Evolutionary conservation across 1,140 invertebrate genomes (phyloP).

Genomic region (Drosophila ficusphila): DNA sequence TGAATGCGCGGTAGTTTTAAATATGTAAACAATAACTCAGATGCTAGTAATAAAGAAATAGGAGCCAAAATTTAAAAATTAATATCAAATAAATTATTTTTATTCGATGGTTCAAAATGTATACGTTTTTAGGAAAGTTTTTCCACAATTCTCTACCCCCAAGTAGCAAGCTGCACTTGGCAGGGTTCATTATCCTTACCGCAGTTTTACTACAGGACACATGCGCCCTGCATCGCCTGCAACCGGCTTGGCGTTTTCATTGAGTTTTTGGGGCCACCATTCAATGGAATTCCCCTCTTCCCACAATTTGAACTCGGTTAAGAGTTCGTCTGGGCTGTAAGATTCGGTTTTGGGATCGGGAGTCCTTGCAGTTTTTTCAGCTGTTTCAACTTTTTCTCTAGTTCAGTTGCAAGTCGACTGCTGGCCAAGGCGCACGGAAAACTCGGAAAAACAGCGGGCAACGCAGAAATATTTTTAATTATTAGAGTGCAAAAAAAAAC

Average conservation of each 20-base stretch:
- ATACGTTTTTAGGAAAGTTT: too few relatives aligned
- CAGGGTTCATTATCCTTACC: slow-evolving; percentile 48
- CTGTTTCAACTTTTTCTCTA: slow-evolving; percentile 24
- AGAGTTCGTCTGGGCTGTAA: slow-evolving; percentile 47
- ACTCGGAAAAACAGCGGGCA: slow-evolving; percentile 44
- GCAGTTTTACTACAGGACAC: slow-evolving; percentile 51
- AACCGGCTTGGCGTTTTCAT: slow-evolving; percentile 45
- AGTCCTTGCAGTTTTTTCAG: slow-evolving; percentile 65
- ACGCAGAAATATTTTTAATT: slow-evolving; percentile 17
- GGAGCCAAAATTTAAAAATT: too few relatives aligned
- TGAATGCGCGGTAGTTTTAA: too few relatives aligned
- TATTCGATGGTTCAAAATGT: too few relatives aligned
- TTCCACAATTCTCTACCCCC: neutral
- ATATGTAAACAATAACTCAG: too few relatives aligned
- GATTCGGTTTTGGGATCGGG: slow-evolving; percentile 23
- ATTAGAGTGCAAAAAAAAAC: slow-evolving; percentile 35
- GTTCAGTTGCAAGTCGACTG: slow-evolving; percentile 76
- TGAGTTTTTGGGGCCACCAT: slow-evolving; percentile 59
- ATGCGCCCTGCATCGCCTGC: slow-evolving; percentile 36
- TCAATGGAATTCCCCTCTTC: slow-evolving; percentile 45
- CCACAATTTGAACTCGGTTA: slow-evolving; percentile 9
- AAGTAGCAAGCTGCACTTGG: neutral
- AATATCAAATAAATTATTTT: too few relatives aligned
- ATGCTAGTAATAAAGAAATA: too few relatives aligned
- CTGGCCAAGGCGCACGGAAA: slow-evolving; percentile 63